These are phyloP conservation scores for Scotopteryx bipunctaria DNA, from an alignment of 2,888 invertebrate species.

Conservation along the genomic window DNA sequence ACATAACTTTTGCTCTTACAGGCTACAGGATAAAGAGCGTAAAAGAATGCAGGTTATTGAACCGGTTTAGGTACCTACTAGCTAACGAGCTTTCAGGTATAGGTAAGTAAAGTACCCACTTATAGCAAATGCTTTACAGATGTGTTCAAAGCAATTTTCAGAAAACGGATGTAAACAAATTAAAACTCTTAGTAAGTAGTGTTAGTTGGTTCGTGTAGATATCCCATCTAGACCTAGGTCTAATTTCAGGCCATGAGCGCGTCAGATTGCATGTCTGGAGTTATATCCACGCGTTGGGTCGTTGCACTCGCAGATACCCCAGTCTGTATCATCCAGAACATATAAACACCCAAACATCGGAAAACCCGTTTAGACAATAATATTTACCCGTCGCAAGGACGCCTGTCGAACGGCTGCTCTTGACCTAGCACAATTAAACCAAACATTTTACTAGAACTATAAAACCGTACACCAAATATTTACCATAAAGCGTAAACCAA, in stretches of 20 bases:
- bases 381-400: slow-evolving; percentile 82
- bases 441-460: slow-evolving; percentile 83
- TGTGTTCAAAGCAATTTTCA: too few relatives aligned
- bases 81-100: too few relatives aligned
- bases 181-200: too few relatives aligned
- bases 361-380: slow-evolving; percentile 82
- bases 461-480: slow-evolving; percentile 83
- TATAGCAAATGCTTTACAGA: too few relatives aligned
- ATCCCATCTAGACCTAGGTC: background rate
- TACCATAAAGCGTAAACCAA: slow-evolving; percentile 83
- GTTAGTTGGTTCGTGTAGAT: background rate
- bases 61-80: background rate
- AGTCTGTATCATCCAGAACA: slow-evolving; percentile 65
- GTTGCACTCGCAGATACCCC: slow-evolving; percentile 54
- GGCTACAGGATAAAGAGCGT: background rate
- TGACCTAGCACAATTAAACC: slow-evolving; percentile 83
- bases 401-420: slow-evolving; percentile 81
- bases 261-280: slow-evolving; percentile 1
- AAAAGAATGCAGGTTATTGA: background rate
- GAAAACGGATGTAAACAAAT: too few relatives aligned
- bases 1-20: slow-evolving; percentile 23
- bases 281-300: slow-evolving; percentile 38
- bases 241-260: slow-evolving; percentile 1
- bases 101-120: too few relatives aligned
- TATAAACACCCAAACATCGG: slow-evolving; percentile 75